phyloP scores from a whole-genome alignment of 2,797 vertebrate species.

The Anguilla obscura region DNA sequence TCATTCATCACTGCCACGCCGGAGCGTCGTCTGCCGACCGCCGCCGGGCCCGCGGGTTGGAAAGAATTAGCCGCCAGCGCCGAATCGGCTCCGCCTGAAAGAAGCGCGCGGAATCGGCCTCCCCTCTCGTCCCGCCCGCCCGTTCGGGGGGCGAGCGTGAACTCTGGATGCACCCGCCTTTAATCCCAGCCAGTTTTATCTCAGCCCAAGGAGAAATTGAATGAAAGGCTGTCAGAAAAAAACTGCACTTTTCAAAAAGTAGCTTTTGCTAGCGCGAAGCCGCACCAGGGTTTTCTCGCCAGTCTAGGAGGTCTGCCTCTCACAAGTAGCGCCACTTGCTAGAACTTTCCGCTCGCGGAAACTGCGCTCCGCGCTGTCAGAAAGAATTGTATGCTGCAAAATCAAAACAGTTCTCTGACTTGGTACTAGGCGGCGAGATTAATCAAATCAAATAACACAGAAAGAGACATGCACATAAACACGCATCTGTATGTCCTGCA shows the following conservation, averaged over 20 bases:
- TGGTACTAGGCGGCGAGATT: slow-evolving; percentile 32
- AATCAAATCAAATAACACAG: neutral
- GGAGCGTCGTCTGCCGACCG: slow-evolving; percentile 53
- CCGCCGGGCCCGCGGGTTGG: neutral
- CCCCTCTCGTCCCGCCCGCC: neutral
- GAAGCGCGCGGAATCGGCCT: neutral
- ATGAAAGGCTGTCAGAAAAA: slow-evolving; percentile 56
- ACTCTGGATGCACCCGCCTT: slow-evolving; percentile 71
- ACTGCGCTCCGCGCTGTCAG: slow-evolving; percentile 39
- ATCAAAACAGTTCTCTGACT: slow-evolving; percentile 52
- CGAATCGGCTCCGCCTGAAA: neutral
- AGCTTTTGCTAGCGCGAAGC: slow-evolving; percentile 53
- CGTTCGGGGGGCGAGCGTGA: slow-evolving; percentile 59
- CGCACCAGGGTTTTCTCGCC: slow-evolving; percentile 16
- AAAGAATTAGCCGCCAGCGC: neutral
- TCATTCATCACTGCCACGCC: slow-evolving; percentile 66
- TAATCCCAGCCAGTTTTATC: slow-evolving; percentile 69
- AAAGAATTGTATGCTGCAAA: slow-evolving; percentile 42
- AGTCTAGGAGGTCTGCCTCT: neutral
- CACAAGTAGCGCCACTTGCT: neutral
- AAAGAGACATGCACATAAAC: neutral
- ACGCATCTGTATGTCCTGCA: neutral
- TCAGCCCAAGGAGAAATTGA: slow-evolving; percentile 62
- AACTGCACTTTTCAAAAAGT: slow-evolving; percentile 53
- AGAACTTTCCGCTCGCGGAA: slow-evolving; percentile 22